Evolutionary conservation across 2,113 vertebrate genomes (phyloP).

Genomic region (Odocoileus hemionus): DNA sequence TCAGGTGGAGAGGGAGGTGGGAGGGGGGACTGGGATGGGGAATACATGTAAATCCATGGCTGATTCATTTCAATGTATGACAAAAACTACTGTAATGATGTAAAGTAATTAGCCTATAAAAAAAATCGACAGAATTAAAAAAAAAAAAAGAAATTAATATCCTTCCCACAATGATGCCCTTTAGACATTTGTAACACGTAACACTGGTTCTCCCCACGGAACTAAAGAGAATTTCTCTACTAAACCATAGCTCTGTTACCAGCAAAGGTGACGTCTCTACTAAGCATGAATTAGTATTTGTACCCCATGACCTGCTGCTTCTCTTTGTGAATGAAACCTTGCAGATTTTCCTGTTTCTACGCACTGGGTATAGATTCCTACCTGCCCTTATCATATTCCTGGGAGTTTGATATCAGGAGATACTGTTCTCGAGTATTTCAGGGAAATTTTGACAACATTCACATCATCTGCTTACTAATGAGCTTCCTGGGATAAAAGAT

Average conservation of each 20-base stretch:
- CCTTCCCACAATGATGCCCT: slow-evolving; percentile 10
- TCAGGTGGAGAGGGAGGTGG: too few relatives aligned
- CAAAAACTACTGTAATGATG: too few relatives aligned
- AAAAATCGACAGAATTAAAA: too few relatives aligned
- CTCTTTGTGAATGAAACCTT: neutral
- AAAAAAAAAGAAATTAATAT: too few relatives aligned
- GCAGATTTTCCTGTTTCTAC: neutral
- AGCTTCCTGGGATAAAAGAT: slow-evolving; percentile 55
- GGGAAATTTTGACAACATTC: slow-evolving; percentile 48
- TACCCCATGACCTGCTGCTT: neutral
- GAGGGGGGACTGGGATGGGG: too few relatives aligned
- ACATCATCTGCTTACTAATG: slow-evolving; percentile 57
- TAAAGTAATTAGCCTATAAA: too few relatives aligned
- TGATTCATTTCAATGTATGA: too few relatives aligned
- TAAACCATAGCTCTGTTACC: neutral
- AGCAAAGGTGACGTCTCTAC: neutral
- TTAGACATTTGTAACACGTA: neutral
- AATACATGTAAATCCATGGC: too few relatives aligned
- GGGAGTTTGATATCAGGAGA: neutral
- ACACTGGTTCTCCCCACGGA: neutral
- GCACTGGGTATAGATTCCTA: neutral
- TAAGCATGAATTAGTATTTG: neutral
- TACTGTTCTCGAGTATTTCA: neutral
- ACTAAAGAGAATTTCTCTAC: neutral
- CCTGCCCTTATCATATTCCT: neutral